These are phyloP conservation scores for Plagodis pulveraria DNA, from an alignment of 2,888 invertebrate genomes.

Conservation along the genomic window DNA sequence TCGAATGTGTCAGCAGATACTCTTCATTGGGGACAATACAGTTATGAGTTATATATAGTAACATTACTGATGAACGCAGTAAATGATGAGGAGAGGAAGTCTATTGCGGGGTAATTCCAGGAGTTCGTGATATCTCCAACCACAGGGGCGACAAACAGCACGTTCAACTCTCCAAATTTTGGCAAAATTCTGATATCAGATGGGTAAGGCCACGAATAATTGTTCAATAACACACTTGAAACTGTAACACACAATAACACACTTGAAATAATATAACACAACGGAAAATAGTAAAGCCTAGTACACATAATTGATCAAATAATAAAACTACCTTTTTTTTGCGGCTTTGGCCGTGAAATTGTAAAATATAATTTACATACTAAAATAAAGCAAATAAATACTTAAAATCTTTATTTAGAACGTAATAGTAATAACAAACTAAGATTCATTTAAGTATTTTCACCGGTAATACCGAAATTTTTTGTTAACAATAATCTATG, in stretches of 20 bases:
- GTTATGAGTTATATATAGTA: no score
- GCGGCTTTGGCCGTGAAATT: conserved; percentile 2
- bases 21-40: no score
- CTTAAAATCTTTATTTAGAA: conserved; percentile 3
- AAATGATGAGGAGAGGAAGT: no score
- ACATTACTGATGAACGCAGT: no score
- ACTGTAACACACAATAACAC: conserved; percentile 5
- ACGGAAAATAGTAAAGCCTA: conserved; percentile 8
- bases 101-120: no score
- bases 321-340: conserved; percentile 4
- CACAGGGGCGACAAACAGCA: no score
- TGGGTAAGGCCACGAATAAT: no score
- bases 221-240: no score
- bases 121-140: no score
- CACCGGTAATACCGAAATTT: background rate
- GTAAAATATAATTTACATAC: background rate
- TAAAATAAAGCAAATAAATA: conserved; percentile 2
- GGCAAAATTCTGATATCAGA: no score
- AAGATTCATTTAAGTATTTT: background rate
- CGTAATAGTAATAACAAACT: conserved; percentile 1
- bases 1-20: no score
- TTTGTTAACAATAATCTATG: background rate
- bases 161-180: no score
- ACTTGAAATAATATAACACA: conserved; percentile 10
- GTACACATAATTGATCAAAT: conserved; percentile 2